These are phyloP conservation scores for Drosophila ercepeae DNA, from an alignment of 1,140 invertebrate genomes.

Conservation along the genomic window DNA sequence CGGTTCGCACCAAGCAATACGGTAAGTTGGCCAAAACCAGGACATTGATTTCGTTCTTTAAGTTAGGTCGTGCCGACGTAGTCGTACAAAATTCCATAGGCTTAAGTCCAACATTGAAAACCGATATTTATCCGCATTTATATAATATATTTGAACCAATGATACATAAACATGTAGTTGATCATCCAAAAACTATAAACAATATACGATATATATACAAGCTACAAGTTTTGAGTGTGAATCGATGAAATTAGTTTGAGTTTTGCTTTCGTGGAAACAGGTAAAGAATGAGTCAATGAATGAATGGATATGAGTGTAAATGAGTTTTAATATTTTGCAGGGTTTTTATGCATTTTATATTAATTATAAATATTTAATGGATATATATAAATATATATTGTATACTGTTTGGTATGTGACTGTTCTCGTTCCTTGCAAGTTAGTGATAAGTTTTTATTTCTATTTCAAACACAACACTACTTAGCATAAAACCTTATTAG, in stretches of 20 bases:
- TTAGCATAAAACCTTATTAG: constrained; percentile 4
- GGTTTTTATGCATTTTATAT: constrained; percentile 33
- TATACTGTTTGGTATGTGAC: constrained; percentile 61
- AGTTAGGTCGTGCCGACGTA: constrained; percentile 62
- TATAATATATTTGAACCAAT: constrained; percentile 30
- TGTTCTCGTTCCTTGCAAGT: constrained; percentile 65
- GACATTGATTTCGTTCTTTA: constrained; percentile 18
- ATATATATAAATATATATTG: constrained; percentile 28
- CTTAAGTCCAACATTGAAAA: constrained; percentile 52
- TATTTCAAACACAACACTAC: constrained; percentile 2
- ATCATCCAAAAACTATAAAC: constrained; percentile 47
- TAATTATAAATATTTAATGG: constrained; percentile 15
- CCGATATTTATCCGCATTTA: constrained; percentile 30
- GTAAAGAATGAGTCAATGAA: constrained; percentile 34
- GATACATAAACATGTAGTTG: constrained; percentile 57
- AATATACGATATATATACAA: constrained; percentile 25
- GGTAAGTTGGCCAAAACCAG: constrained; percentile 87
- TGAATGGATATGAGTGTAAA: constrained; percentile 16
- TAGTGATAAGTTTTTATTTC: constrained; percentile 27
- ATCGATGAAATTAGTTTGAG: constrained; percentile 17
- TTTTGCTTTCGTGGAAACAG: constrained; percentile 49
- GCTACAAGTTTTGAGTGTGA: constrained; percentile 32
- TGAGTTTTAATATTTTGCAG: constrained; percentile 19
- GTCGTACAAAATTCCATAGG: constrained; percentile 58
- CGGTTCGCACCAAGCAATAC: constrained; percentile 97